Evolutionary conservation across 1,140 invertebrate species (phyloP), one percentile per base, ranked within the genome.

Genomic region (Drosophila pectinifera): DNA sequence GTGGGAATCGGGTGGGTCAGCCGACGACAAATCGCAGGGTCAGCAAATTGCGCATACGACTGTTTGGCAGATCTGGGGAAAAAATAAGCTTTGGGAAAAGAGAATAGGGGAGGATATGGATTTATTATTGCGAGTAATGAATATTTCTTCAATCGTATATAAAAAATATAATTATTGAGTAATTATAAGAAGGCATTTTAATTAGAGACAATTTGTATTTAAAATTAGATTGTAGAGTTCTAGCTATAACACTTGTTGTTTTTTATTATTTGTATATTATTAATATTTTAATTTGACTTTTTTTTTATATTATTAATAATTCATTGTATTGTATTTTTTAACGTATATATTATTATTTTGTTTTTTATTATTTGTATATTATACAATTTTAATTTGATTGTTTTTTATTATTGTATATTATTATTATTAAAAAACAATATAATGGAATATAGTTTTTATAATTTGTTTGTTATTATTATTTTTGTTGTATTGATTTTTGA

Each of bases 1-100:
- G 65, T 57, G 68, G 22, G 31, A 69, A 68, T 57, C 41, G 68
- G 64, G 65, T 57, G 68, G 68, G 68, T 70, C 67, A 57, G 20
- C 64, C 64, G 42, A 39, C 34, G 24, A 70, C 67, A 69, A 53
- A 70, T 22, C 24, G 64, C 64, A 7, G 26, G 49, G 64, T 70
- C 64, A 57, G 49, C 49, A 48, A 38, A 69, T 46, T 63, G 51
- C 38, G 36, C 34, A 67, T 48, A 69, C 31, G 31, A 70, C 46
- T 28, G 39, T 16, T 54, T 16, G 34, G 11, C n/a, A 42, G 38
- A 6, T 63, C 13, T 26, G 28, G 6, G 24, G 0, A 14, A 24
- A 24, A 5, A 24, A 14, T 6, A 13, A n/a, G 16, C n/a, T 13
- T 43, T 10, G 11, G 7, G 13, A 45, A 10, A 45, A 14, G 2